Evolutionary conservation across 1,140 invertebrate species (phyloP), one percentile per base, ranked within the genome.

Genomic region (Tribolium castaneum): DNA sequence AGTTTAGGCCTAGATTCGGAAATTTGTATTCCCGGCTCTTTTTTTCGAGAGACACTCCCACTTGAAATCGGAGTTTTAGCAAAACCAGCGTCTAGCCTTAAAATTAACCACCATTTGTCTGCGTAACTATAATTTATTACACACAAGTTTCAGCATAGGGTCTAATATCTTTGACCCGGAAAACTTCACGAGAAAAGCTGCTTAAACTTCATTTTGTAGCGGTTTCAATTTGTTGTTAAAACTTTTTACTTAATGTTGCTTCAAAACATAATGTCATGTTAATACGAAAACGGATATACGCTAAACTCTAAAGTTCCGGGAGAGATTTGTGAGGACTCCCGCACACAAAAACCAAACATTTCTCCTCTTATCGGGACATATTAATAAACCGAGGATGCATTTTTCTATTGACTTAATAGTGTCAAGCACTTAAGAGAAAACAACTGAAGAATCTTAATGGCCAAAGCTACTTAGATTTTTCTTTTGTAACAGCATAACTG

Each of bases 161-260:
- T 66, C 59, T 66, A 66, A 66, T 66, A 66, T 35, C 59, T 66
- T 66, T 66, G 59, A 66, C 59, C 59, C 34, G 59, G 6, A 6
- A 66, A 66, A 66, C 25, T 66, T 66, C 30, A 66, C 59, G 45
- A 66, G 59, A 66, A 66, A 66, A 66, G 59, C 59, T 66, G 59
- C 34, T 66, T 66, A 66, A 66, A 66, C 59, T 66, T 34, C 59
- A 66, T 66, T 66, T 14, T 66, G 25, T 66, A 22, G 59, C 30
- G 30, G 59, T 66, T 66, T 35, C 59, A 66, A 66, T 66, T 66
- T 66, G 25, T 59, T 59, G 54, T 66, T 66, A 66, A 66, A 66
- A 66, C 59, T 66, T 66, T 66, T 66, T 66, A 66, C 59, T 66
- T 66, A 66, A 35, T 66, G 30, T n/a, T 66, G 35, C 25, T 66